Base-by-base conservation (phyloP, 2,113 vertebrate genomes). In the Triplophysa dalaica region DNA sequence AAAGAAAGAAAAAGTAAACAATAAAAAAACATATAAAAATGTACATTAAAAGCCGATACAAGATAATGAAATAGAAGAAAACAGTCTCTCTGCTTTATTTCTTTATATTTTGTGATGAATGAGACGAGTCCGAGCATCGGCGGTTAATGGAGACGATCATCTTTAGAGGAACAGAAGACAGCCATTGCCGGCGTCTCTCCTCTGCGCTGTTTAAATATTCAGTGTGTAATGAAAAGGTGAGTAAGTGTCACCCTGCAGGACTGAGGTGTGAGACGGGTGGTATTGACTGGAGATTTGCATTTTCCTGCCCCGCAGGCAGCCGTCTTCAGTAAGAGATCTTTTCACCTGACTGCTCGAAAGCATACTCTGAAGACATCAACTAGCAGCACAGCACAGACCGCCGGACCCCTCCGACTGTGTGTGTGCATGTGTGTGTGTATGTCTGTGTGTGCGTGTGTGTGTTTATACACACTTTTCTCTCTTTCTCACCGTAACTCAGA, bases 121-220 rank as follows among this genome's bases (percentile, higher is more conserved):
- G 64, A 17, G 12, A 58, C 24, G 52, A 41, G 29, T 17, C 21
- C 58, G 54, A 48, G 24, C 4, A 17, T 16, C 4, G 2, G 45
- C 45, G 13, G 10, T 45, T 21, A 54, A 12, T 79, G 41, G 86
- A 81, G 79, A 61, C 66, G 21, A 78, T 60, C 10, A 22, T 52
- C 16, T 52, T 16, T 52, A 52, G 22, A 22, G 24, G 43, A 26
- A 50, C 5, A 24, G 45, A 78, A 56, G 82, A 66, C 38, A 24
- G 12, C 41, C 2, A 13, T 11, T 41, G 60, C 60, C 60, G 54
- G 75, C 64, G 75, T 83, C 88, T 85, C 86, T 75, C 82, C 81
- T 91, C 88, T 6, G 88, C 85, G 84, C 87, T 90, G 75, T 88
- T 92, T 90, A 92, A 92, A 92, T 91, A 92, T 93, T 92, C 86